Base-by-base conservation (phyloP, 2,113 vertebrate genomes). In the Donacobius atricapilla region DNA sequence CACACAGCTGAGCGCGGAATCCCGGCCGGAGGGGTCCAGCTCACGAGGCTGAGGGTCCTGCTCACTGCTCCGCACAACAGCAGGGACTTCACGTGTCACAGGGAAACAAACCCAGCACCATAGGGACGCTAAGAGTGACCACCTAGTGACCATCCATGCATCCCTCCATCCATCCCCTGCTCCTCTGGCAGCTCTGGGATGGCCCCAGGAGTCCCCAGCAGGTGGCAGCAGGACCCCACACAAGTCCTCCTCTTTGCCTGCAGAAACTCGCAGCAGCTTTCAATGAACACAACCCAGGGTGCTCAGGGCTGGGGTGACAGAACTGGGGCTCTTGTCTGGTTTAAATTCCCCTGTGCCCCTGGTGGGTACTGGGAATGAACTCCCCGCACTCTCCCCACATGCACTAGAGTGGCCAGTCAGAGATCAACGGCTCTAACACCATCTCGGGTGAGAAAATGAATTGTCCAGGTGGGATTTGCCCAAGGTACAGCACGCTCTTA, bases 211-310 rank as follows among this genome's bases (percentile, higher is more conserved):
- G 39, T 51, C 44, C 57, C 96, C 96, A 93, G 94, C 61, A 97
- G 95, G 87, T 95, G 97, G 96, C 94, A 91, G 68, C 82, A 71
- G 81, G 30, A 51, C 66, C 87, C 33, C 51, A 72, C 6, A 3
- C 21, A 3, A 93, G 39, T 30, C 31, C 78, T 30, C 31, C 78
- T 33, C 37, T 6, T 39, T 6, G 31, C 53, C 30, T 4, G 51
- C 76, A 9, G 82, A 7, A 33, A 23, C 25, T 31, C 44, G 2
- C 27, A 4, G 37, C 10, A 18, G 20, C 9, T 21, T 7, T 33
- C 10, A 11, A 2, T 6, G 20, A 48, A 30, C 5, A 3, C 27
- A 10, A 15, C 44, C 39, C 7, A 13, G 44, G 40, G 23, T 54
- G n/a, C 82, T 23, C 28, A 21, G 33, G 39, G 42, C 42, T 65